Evolutionary conservation across 2,888 invertebrate species (phyloP).

Genomic region (Calephelis perditalis): DNA sequence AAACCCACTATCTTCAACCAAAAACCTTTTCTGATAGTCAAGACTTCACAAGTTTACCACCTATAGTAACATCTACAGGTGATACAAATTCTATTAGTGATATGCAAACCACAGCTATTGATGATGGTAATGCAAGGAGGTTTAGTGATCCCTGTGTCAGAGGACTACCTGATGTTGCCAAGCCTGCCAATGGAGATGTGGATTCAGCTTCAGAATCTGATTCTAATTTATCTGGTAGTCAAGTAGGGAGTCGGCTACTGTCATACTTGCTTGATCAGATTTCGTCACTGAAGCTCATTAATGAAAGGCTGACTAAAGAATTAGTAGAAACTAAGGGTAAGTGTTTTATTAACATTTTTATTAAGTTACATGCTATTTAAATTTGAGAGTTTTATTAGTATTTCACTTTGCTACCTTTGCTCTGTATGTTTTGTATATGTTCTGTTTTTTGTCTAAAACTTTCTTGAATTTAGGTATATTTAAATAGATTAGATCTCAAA

Average conservation of each 20-base stretch:
- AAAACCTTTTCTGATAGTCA: conserved; percentile 63
- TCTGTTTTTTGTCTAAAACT: too few species aligned
- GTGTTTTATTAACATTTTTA: conserved; percentile 21
- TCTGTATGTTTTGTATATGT: too few species aligned
- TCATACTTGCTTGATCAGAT: conserved; percentile 86
- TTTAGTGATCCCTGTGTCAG: conserved; percentile 83
- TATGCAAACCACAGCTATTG: conserved; percentile 63
- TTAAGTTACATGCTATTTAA: too few species aligned
- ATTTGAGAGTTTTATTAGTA: too few species aligned
- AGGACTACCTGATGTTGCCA: conserved; percentile 61
- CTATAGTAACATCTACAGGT: conserved; percentile 78
- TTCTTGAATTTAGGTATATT: too few species aligned
- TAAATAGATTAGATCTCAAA: too few species aligned
- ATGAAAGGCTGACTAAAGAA: conserved; percentile 86
- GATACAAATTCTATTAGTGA: conserved; percentile 71
- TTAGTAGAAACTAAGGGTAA: conserved; percentile 85
- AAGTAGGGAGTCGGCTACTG: conserved; percentile 77
- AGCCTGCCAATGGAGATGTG: conserved; percentile 67
- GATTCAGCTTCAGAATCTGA: conserved; percentile 75
- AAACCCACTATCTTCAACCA: conserved; percentile 55
- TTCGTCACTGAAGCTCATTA: conserved; percentile 82
- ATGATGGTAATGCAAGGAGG: conserved; percentile 75
- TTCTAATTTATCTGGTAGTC: conserved; percentile 71
- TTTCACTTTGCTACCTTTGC: too few species aligned
- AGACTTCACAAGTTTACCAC: conserved; percentile 84